phyloP scores from a whole-genome alignment of 2,113 vertebrate genomes.

The Phylloscopus trochiloides region DNA sequence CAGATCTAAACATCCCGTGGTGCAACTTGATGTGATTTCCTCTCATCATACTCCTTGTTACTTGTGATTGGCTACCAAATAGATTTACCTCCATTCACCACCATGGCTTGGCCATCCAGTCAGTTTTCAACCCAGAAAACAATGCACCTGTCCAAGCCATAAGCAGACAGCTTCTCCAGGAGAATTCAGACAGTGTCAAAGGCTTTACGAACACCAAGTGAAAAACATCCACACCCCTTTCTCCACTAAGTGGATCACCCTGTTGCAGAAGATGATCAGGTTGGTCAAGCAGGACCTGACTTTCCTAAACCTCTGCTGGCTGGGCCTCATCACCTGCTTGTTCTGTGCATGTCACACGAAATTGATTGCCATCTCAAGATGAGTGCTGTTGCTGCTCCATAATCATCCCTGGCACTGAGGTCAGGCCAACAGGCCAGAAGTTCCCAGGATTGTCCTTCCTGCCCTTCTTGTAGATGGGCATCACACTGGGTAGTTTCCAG shows the following conservation, averaged over 20 bases:
- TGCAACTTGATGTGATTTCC: neutral
- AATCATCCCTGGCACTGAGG: neutral
- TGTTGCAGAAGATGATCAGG: neutral
- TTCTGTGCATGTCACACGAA: neutral
- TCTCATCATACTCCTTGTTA: neutral
- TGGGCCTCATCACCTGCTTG: neutral
- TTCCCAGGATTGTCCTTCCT: neutral
- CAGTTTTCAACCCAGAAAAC: neutral
- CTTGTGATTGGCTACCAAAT: neutral
- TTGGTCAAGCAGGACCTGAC: neutral
- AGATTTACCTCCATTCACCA: neutral
- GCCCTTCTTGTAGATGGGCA: neutral
- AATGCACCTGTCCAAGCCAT: neutral
- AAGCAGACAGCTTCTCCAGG: neutral
- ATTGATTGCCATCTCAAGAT: neutral
- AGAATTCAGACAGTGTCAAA: neutral
- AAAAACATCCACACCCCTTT: neutral
- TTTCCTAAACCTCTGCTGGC: neutral
- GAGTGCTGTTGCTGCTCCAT: neutral
- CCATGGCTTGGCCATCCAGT: neutral
- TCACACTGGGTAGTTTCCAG: neutral
- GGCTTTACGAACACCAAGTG: neutral
- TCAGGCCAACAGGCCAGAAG: neutral
- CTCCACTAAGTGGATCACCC: neutral
- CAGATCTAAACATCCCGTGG: neutral